A percentile compares a stretch with the other conserved stretches of the same genome.
These are phyloP conservation scores for Gibbula magus DNA, from an alignment of 2,888 invertebrate species.

Conservation along the genomic window DNA sequence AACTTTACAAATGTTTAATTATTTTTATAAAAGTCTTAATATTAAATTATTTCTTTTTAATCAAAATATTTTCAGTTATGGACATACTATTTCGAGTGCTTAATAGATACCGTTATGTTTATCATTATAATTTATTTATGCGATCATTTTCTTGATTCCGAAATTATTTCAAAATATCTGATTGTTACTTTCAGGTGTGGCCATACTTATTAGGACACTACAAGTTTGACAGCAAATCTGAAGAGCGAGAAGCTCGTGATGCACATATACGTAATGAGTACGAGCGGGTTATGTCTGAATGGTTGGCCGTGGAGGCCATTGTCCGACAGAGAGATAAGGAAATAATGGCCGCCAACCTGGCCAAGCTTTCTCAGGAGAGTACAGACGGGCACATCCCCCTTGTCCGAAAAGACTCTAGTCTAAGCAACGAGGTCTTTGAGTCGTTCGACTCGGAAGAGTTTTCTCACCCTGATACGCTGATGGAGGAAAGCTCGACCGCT, in stretches of 20 bases:
- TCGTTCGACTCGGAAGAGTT: conserved; percentile 72
- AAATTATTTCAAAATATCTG: neutral
- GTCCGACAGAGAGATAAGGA: conserved; percentile 78
- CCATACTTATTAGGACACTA: conserved; percentile 92
- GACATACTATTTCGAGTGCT: too few relatives aligned
- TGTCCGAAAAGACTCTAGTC: conserved; percentile 74
- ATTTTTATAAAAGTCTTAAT: too few relatives aligned
- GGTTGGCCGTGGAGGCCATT: conserved; percentile 95
- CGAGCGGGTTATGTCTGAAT: conserved; percentile 94
- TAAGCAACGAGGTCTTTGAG: conserved; percentile 77
- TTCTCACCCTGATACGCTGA: conserved; percentile 66
- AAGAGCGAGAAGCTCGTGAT: conserved; percentile 67
- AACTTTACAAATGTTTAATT: too few relatives aligned
- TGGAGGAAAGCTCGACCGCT: conserved; percentile 67
- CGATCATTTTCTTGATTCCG: neutral
- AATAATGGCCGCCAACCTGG: conserved; percentile 88
- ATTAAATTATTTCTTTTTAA: too few relatives aligned
- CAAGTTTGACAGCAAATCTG: conserved; percentile 80
- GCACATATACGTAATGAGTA: conserved; percentile 82
- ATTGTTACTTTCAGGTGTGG: conserved; percentile 81
- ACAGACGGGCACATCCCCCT: conserved; percentile 72
- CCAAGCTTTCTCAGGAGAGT: conserved; percentile 86
- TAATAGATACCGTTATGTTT: too few relatives aligned
- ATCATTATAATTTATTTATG: neutral
- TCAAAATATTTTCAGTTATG: too few relatives aligned